Base-by-base conservation (phyloP, 1,140 invertebrate species). In the Eupristina koningsbergeri region DNA sequence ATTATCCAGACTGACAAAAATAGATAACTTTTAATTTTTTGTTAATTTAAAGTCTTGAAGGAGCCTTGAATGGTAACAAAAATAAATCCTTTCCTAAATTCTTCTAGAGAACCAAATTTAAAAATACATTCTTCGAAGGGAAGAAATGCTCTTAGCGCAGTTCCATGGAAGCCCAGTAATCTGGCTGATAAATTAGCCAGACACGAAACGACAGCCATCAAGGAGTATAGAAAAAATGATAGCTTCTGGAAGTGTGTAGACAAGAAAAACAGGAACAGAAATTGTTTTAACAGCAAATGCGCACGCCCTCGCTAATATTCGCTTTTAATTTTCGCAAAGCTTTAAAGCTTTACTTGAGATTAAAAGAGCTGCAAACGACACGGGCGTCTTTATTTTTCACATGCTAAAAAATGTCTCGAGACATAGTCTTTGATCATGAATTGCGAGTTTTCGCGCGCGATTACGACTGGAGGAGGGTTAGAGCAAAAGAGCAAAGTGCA, bases 341-440 rank as follows among this genome's bases (percentile, higher is more conserved):
- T 45, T 13, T 15, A 3, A 58, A 26, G 19, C 13, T 58, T 58
- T 26, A 26, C 26, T 58, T 5, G 26, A 58, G 53, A 26, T 58
- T 58, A 58, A 58, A 58, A 58, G 53, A 58, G 53, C 3, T 58
- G 53, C 53, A 26, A 58, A 58, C 22, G 2, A 22, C 22, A 58
- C 9, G 3, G 26, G 2, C 22, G 22, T 2, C 26, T 58, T 58
- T 26, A 58, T 2, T 58, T 58, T 58, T 58, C 22, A 26, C 19
- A 3, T 22, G 19, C 53, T 26, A 58, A 58, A 58, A 36, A 19
- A 22, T 36, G 3, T 36, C 64, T 3, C 15, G 31, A 11, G 41
- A 31, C 73, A 3, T 3, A 58, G 74, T 61, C 58, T 78, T 64
- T 78, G 58, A 78, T 78, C 76, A 50, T 45, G 76, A 41, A 78